Evolutionary conservation across 1,140 invertebrate genomes (phyloP).

Genomic region (Aphelinus certus): DNA sequence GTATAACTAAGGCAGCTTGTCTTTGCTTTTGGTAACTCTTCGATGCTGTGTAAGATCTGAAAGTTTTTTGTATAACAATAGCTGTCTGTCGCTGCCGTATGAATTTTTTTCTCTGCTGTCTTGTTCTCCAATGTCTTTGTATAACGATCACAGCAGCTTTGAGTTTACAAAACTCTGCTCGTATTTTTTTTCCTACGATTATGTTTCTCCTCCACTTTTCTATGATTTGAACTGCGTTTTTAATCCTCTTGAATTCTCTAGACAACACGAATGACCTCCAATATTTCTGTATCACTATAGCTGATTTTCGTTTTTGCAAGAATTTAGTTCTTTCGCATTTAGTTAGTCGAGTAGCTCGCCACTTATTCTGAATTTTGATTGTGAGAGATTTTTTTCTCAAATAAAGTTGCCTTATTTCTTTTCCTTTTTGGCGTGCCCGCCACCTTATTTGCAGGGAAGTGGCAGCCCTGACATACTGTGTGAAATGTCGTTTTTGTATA

Average conservation of each 20-base stretch:
- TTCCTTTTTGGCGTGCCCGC: conserved; percentile 39
- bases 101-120: conserved; percentile 23
- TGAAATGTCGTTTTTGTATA: conserved; percentile 21
- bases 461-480: conserved; percentile 34
- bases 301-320: conserved; percentile 31
- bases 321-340: conserved; percentile 32
- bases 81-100: conserved; percentile 30
- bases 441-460: conserved; percentile 46
- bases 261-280: conserved; percentile 27
- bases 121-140: conserved; percentile 53
- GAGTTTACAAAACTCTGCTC: conserved; percentile 47
- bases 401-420: conserved; percentile 41
- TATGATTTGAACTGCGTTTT: conserved; percentile 33
- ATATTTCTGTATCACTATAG: conserved; percentile 43
- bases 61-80: conserved; percentile 43
- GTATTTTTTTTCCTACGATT: conserved; percentile 43
- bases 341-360: conserved; percentile 28
- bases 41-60: conserved; percentile 13
- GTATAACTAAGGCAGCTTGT: conserved; percentile 14
- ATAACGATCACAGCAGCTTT: conserved; percentile 47
- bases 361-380: conserved; percentile 43
- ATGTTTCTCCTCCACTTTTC: conserved; percentile 35
- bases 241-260: conserved; percentile 13
- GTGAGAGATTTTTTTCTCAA: conserved; percentile 42
- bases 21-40: conserved; percentile 7